These are phyloP conservation scores for Oppia nitens DNA, from an alignment of 1,140 invertebrate genomes.

Conservation along the genomic window DNA sequence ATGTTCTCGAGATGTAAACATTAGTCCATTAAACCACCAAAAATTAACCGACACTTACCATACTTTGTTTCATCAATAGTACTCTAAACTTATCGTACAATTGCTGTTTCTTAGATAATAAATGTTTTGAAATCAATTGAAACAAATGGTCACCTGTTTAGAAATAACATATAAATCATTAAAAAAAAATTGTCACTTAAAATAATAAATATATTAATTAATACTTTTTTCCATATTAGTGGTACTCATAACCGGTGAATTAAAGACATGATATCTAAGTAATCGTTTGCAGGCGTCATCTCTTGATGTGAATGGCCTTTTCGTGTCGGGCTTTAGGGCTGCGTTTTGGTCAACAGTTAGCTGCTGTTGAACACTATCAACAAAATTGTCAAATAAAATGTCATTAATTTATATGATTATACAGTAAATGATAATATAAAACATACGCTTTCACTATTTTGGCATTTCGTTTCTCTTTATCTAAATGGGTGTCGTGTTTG, in stretches of 20 bases:
- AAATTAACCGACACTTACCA: conserved; percentile 47
- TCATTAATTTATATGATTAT: not conserved
- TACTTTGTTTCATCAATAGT: conserved; percentile 62
- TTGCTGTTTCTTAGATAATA: conserved; percentile 50
- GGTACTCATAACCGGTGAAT: conserved; percentile 44
- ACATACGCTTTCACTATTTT: conserved; percentile 12
- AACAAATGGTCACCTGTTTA: conserved; percentile 51
- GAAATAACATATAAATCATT: no score
- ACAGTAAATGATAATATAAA: not conserved
- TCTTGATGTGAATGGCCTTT: conserved; percentile 50
- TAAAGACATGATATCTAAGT: conserved; percentile 61
- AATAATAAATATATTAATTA: not conserved
- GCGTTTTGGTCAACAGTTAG: conserved; percentile 57
- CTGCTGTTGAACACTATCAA: conserved; percentile 49
- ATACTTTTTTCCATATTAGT: conserved; percentile 43
- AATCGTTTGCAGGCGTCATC: conserved; percentile 59
- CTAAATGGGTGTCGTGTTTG: not conserved
- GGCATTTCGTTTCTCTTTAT: not conserved
- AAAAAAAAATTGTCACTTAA: not conserved
- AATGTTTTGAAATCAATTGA: conserved; percentile 48
- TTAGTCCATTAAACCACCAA: not conserved
- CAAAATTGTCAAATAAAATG: conserved; percentile 10
- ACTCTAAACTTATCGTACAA: conserved; percentile 62
- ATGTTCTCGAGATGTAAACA: not conserved
- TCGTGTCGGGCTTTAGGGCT: conserved; percentile 54